Base-by-base conservation (phyloP, 2,797 vertebrate species). In the Emydoidea blandingii region DNA sequence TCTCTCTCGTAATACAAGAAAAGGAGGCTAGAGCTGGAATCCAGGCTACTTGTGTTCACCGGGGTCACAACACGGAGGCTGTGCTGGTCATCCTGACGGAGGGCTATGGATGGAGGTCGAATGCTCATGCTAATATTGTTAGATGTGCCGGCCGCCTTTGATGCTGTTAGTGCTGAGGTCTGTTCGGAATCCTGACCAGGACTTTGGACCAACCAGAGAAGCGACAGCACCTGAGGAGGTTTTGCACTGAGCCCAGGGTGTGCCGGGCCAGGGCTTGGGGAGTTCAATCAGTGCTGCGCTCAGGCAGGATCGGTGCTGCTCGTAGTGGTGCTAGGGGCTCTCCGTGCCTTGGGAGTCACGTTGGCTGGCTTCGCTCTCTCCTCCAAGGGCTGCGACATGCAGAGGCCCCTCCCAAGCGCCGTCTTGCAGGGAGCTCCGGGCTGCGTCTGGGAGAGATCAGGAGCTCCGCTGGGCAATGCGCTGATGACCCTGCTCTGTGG, bases 1-100 rank as follows among this genome's bases (percentile, higher is more conserved):
- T 3, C 12, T 81, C 0, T 81, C 0, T 37, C 5, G 2, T 37
- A 10, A 18, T 21, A 21, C n/a, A 68, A 68, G 62, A 68, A 19
- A 68, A 68, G n/a, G n/a, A 21, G 34, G 18, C 1, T 37, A 21
- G 62, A 34, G 34, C 62, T 37, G 62, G 34, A 68, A n/a, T 9
- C 16, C 34, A 34, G 34, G 34, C 62, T n/a, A n/a, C 34, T 8
- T 16, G 62, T n/a, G 31, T n/a, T n/a, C 62, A 19, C 62, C 4
- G 8, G 62, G 4, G 4, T 65, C 59, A 65, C 31, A 9, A 15
- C 59, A 18, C 16, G 8, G 62, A 34, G 62, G 62, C 62, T 34
- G 59, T 7, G 29, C 31, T n/a, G 34, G 34, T 9, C n/a, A 8
- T 21, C 62, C 18, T 34, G 2, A n/a, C 7, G 62, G 62, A 21